These are phyloP conservation scores for Antigone vipio DNA, from an alignment of 2,113 vertebrate genomes.

Conservation along the genomic window DNA sequence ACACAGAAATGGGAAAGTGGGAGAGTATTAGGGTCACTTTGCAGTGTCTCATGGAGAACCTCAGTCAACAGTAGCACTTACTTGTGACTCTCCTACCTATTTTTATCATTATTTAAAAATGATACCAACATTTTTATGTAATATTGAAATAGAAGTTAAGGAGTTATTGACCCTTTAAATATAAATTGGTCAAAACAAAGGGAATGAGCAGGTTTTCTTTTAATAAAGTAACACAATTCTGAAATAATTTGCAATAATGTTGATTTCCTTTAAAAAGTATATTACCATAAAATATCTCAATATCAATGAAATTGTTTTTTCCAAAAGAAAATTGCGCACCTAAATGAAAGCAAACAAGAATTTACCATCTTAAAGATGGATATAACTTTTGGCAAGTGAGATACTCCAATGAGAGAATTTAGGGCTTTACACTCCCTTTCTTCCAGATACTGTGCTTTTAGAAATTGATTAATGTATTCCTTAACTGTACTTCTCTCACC, in stretches of 20 bases:
- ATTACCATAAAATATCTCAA: neutral
- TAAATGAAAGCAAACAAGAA: neutral
- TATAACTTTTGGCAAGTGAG: neutral
- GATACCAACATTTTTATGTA: neutral
- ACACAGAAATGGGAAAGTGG: neutral
- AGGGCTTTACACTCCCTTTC: neutral
- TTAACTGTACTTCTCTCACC: neutral
- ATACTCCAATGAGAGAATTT: neutral
- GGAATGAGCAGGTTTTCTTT: rapidly evolving
- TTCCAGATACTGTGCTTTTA: neutral
- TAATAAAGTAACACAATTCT: neutral
- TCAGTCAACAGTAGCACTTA: neutral
- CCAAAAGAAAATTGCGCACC: neutral
- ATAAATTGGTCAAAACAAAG: neutral
- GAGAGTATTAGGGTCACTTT: neutral
- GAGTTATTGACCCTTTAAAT: neutral
- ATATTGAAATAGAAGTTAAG: neutral
- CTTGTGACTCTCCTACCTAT: neutral
- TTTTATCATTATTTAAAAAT: neutral
- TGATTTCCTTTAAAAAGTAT: neutral
- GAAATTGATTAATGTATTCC: neutral
- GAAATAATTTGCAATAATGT: neutral
- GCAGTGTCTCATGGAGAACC: neutral
- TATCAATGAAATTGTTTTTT: neutral
- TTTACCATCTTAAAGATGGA: neutral